Percentiles rank a stretch among this genome's conserved stretches.
phyloP scores from a whole-genome alignment of 2,113 vertebrate genomes.

The Laterallus jamaicensis region DNA sequence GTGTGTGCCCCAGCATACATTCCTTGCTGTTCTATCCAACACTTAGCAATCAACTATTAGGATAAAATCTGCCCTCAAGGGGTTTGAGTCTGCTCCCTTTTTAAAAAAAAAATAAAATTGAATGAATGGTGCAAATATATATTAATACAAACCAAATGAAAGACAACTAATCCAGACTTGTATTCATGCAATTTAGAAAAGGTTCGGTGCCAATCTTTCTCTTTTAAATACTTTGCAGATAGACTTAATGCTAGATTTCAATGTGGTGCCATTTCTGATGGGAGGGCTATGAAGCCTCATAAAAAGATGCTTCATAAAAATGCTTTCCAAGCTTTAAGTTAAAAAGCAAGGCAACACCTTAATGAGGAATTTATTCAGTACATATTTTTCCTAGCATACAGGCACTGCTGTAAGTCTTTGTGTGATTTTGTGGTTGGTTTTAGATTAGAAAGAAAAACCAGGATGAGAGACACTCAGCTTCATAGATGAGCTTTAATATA shows the following conservation, averaged over 20 bases:
- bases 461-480: background rate
- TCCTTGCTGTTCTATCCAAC: conserved; percentile 10
- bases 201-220: background rate
- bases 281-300: background rate
- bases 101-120: background rate
- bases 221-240: conserved; percentile 37
- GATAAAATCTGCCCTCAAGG: conserved; percentile 57
- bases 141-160: conserved; percentile 36
- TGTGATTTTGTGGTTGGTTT: background rate
- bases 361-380: conserved; percentile 6
- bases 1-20: background rate
- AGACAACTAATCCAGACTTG: conserved; percentile 58
- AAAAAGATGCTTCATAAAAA: conserved; percentile 19
- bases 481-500: background rate
- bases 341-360: conserved; percentile 1
- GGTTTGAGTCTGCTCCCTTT: background rate
- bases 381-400: background rate
- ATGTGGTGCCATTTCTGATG: conserved; percentile 1
- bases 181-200: background rate
- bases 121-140: conserved; percentile 2
- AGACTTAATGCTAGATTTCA: conserved; percentile 8
- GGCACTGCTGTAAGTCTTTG: background rate
- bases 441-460: background rate
- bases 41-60: background rate
- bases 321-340: background rate